Base-by-base conservation (phyloP, 2,113 vertebrate species). In the Heteronetta atricapilla region DNA sequence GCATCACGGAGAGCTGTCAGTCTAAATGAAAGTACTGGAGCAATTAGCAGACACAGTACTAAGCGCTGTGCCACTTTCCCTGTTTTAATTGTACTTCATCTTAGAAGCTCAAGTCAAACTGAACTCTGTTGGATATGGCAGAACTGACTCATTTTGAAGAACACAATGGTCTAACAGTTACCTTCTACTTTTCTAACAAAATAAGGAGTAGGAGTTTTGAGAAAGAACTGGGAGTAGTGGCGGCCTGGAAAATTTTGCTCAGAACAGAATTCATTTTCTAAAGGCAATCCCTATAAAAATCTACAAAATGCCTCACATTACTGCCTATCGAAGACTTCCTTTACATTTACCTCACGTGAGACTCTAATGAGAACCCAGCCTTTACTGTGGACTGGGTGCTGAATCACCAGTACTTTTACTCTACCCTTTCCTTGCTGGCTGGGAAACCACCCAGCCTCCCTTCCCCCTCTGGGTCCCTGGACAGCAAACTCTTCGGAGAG, bases 1-100 rank as follows among this genome's bases (percentile, higher is more conserved):
- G 91, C 70, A 93, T 94, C 94, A 68, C n/a, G 62, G 92, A 94
- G 91, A 95, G 85, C 93, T 96, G 96, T 96, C 95, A 97, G 86
- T 94, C 95, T 94, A 94, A 94, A 93, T 88, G 89, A 96, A 96
- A 97, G 90, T 90, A 94, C 80, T 73, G 73, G 82, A 96, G 93
- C 93, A 96, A 96, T 96, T 96, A 96, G 76, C 78, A 96, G 95
- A 76, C 86, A 70, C 84, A 68, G 82, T 91, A 86, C 95, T 92
- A 94, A 90, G 92, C 94, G 94, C 89, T 81, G 87, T 91, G 77
- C 86, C 34, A 46, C 86, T 82, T 69, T 81, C 73, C 50, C 79
- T 72, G 53, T 94, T 94, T 91, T 94, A 95, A 97, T 88, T 96
- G 88, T 92, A 67, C 82, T 90, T 95, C 64, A 79, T 95, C 88